These are phyloP conservation scores for Pituophis catenifer DNA, from an alignment of 2,113 vertebrate genomes.

Conservation along the genomic window DNA sequence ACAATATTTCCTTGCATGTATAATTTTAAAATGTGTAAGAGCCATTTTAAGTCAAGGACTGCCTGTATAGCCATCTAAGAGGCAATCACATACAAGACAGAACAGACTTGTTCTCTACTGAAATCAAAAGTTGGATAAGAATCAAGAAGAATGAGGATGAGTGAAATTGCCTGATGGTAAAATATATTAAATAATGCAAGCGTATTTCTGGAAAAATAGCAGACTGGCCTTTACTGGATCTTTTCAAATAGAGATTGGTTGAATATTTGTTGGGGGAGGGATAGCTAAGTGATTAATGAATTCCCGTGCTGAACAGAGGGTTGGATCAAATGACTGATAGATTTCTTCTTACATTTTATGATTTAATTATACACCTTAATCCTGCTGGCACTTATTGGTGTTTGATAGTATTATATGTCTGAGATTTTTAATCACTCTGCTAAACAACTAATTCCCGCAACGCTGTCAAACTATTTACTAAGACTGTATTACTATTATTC, in stretches of 20 bases:
- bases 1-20: not conserved
- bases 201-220: not conserved
- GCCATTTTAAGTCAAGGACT: not conserved
- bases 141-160: not conserved
- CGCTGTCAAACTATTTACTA: no score
- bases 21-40: not conserved
- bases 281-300: not conserved
- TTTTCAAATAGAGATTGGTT: not conserved
- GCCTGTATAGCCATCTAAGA: not conserved
- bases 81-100: not conserved
- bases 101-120: not conserved
- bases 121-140: not conserved
- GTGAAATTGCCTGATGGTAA: not conserved
- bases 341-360: not conserved
- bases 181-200: not conserved
- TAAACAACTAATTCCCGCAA: no score
- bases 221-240: not conserved
- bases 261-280: not conserved
- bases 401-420: not conserved
- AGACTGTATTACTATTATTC: no score
- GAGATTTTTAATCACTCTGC: not conserved
- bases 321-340: not conserved
- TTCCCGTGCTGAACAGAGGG: not conserved
- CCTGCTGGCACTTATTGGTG: not conserved
- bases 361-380: not conserved